phyloP scores from a whole-genome alignment of 1,140 invertebrate species.

The Pemphigus obesinymphae region DNA sequence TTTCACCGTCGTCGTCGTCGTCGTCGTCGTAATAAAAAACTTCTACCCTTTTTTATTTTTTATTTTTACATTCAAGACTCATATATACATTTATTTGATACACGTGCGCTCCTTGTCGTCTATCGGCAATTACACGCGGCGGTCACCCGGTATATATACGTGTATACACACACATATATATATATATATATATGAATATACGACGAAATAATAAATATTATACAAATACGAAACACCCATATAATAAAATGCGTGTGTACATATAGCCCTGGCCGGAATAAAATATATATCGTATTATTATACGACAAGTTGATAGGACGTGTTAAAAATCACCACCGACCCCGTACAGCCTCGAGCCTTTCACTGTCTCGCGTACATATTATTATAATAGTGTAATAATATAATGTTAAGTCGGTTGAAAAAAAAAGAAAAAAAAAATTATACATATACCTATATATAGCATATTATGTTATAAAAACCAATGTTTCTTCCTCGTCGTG shows the following conservation, averaged over 20 bases:
- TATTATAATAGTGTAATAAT: not conserved
- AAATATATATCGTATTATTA: not conserved
- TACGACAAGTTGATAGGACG: not conserved
- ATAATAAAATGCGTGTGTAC: not conserved
- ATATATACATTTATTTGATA: not conserved
- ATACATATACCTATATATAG: not conserved
- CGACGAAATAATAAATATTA: not conserved
- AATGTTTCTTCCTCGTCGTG: too few relatives aligned
- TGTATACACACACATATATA: not conserved
- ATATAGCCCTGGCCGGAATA: not conserved
- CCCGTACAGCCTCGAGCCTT: not conserved
- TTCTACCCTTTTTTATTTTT: not conserved
- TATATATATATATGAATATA: not conserved
- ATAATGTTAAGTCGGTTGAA: not conserved
- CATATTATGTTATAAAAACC: too few relatives aligned
- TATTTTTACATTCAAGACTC: too few relatives aligned
- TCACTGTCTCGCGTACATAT: not conserved
- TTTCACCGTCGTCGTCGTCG: not conserved
- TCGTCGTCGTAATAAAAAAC: slow-evolving; percentile 11
- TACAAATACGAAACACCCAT: not conserved
- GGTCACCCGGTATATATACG: not conserved
- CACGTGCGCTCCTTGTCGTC: not conserved
- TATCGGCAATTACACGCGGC: too few relatives aligned
- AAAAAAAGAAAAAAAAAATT: not conserved
- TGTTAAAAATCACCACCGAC: too few relatives aligned